Percentiles rank a stretch among this genome's conserved stretches.
Conservation (phyloP, 2,113 vertebrate species). For the Fulmarus glacialis region DNA sequence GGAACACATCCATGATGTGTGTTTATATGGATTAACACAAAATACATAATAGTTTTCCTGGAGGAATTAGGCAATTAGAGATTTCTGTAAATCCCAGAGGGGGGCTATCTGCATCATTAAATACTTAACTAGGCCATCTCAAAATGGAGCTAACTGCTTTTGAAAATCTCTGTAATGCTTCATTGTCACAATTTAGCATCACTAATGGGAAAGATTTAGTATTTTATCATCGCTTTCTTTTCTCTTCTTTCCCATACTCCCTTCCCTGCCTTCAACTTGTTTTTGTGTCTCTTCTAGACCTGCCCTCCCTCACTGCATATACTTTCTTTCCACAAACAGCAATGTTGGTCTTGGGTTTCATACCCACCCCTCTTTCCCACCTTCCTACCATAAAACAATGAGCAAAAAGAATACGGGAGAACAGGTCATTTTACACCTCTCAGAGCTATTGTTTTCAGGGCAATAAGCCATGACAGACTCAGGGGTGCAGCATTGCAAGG, state of each 20-base stretch:
- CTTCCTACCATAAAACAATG: neutral
- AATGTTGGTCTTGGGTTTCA: neutral
- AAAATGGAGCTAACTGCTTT: constrained; percentile 17
- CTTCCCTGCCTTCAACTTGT: neutral
- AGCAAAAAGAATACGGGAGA: neutral
- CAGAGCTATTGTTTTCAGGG: neutral
- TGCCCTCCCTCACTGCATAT: neutral
- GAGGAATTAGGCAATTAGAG: neutral
- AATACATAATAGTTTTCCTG: neutral
- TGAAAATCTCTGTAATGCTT: constrained; percentile 17
- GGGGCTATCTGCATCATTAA: constrained; percentile 20
- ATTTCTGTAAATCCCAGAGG: neutral
- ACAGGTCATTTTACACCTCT: neutral
- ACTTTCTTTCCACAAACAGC: neutral
- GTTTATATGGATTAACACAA: neutral
- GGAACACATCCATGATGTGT: neutral
- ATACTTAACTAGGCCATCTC: neutral
- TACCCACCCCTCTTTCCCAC: neutral
- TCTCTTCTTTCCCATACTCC: neutral
- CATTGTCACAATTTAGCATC: neutral
- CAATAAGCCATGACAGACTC: neutral
- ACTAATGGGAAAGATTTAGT: neutral
- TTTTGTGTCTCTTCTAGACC: neutral
- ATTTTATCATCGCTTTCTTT: neutral
- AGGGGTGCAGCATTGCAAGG: neutral